Base-by-base conservation (phyloP, 1,140 invertebrate genomes). In the Apis dorsata region DNA sequence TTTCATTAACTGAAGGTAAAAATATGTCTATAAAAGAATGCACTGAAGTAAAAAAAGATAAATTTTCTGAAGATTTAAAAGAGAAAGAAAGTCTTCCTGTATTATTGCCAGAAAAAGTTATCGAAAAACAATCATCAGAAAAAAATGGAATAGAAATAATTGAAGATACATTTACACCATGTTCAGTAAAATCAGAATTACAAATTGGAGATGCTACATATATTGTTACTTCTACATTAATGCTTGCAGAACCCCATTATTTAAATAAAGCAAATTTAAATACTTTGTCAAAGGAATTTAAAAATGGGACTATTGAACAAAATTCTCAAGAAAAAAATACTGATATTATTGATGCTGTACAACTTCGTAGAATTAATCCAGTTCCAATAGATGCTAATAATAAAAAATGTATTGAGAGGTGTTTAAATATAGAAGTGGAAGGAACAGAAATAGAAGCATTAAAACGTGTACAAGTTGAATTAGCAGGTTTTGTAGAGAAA, bases 391-490 rank as follows among this genome's bases (percentile, higher is more conserved):
- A 81, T n/a, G 19, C 62, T 2, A 88, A 84, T 13, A 88, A 91
- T 19, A 91, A 88, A 57, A 91, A 86, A 68, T 89, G 85, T 21
- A 17, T 92, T 1, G 91, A 94, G 69, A 89, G 90, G 34, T 94
- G 93, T 84, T 75, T 94, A 13, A 93, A 93, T 21, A 93, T 94
- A 24, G 91, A 93, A 59, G 90, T 94, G 0, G 93, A 94, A 62
- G 92, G 92, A 11, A 90, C 89, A 10, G 92, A 94, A 65, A 73
- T 92, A 1, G 78, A 87, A 4, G 78, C 90, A 7, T 66, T 94
- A 3, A 91, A 92, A 59, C 85, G 83, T 1, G 88, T 93, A 21
- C 93, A 94, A 60, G n/a, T 80, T 0, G 91, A 92, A 24, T 72
- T 94, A 0, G 92, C 91, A 10, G 74, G 78, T 11, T 94, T 93